These are phyloP conservation scores for Dinothrombium tinctorium DNA, from an alignment of 1,140 invertebrate genomes.

Conservation along the genomic window DNA sequence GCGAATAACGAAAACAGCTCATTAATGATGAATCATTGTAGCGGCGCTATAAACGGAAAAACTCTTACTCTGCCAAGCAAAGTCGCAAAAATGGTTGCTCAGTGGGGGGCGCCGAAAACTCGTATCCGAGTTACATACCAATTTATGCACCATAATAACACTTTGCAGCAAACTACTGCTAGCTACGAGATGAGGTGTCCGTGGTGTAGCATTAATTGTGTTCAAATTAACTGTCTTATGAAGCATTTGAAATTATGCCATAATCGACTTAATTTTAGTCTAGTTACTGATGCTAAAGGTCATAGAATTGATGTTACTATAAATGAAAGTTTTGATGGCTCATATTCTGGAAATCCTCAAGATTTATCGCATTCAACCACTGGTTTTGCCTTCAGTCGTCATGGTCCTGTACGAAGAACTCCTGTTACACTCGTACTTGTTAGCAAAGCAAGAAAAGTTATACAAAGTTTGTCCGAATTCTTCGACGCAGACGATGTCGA, in stretches of 20 bases:
- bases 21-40: no score
- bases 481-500: neutral
- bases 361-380: conserved; percentile 49
- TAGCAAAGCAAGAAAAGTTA: conserved; percentile 25
- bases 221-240: conserved; percentile 57
- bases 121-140: conserved; percentile 46
- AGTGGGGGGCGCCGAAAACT: neutral
- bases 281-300: conserved; percentile 55
- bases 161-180: conserved; percentile 76
- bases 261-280: conserved; percentile 73
- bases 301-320: conserved; percentile 79
- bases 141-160: conserved; percentile 85
- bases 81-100: neutral
- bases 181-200: conserved; percentile 74
- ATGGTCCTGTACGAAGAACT: conserved; percentile 57
- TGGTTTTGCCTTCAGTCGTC: conserved; percentile 36
- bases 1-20: no score
- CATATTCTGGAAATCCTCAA: conserved; percentile 79
- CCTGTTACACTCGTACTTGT: conserved; percentile 48
- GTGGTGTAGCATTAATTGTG: conserved; percentile 78
- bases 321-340: conserved; percentile 82
- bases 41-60: no score
- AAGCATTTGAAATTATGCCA: conserved; percentile 84
- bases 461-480: neutral
- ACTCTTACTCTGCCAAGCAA: conserved; percentile 26